These are phyloP conservation scores for Lemur catta DNA, from an alignment of 2,797 vertebrate genomes.

Conservation along the genomic window DNA sequence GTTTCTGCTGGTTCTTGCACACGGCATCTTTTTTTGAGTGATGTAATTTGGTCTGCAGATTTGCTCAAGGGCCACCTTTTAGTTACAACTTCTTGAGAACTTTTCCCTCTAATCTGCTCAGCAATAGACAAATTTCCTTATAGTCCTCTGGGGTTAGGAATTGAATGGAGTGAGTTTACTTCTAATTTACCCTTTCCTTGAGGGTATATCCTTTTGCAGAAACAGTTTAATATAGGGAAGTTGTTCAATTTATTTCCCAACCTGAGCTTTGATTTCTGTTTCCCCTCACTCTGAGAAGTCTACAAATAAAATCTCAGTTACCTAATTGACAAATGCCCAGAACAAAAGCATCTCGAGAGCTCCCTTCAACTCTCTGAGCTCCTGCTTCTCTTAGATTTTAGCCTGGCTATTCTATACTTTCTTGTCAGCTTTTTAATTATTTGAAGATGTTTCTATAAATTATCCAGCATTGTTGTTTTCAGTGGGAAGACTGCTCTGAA, in stretches of 20 bases:
- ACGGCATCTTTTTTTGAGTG: background rate
- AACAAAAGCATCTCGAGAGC: background rate
- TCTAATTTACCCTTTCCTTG: background rate
- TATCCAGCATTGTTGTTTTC: background rate
- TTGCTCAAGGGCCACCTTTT: background rate
- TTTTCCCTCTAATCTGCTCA: background rate
- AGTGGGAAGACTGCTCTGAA: background rate
- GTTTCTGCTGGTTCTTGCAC: background rate
- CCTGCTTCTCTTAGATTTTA: slow-evolving; percentile 4
- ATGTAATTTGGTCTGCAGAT: background rate
- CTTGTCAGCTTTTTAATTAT: background rate
- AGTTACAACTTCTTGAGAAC: background rate
- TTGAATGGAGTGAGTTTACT: background rate
- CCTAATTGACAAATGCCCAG: background rate
- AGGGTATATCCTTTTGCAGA: background rate
- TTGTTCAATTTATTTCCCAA: background rate
- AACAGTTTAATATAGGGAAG: background rate
- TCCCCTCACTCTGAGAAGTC: background rate
- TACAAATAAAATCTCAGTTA: background rate
- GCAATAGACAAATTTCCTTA: background rate
- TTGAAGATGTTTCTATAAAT: slow-evolving; percentile 10
- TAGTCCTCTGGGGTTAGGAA: background rate
- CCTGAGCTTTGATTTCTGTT: background rate
- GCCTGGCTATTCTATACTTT: background rate
- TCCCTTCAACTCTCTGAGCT: background rate